Conservation (phyloP, 2,113 vertebrate species). For the Rynchops niger region DNA sequence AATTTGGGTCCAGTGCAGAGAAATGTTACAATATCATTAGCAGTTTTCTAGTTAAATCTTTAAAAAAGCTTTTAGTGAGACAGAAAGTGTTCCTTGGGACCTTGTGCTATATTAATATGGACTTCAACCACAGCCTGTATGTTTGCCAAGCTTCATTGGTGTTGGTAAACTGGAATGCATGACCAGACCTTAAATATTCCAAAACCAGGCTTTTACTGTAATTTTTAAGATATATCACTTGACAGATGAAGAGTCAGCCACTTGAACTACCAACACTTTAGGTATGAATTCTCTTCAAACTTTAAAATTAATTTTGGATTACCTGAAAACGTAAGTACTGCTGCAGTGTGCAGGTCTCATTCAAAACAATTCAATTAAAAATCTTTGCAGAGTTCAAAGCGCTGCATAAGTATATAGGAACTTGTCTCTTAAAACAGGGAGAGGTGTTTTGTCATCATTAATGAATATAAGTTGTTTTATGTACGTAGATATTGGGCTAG, state of each 20-base stretch:
- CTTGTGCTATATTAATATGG: not conserved
- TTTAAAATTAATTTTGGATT: not conserved
- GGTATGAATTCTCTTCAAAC: not conserved
- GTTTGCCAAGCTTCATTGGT: not conserved
- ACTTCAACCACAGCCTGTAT: not conserved
- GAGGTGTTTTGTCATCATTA: not conserved
- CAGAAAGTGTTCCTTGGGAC: not conserved
- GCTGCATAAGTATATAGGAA: not conserved
- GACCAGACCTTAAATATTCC: not conserved
- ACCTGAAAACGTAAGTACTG: not conserved
- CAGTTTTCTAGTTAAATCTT: constrained; percentile 23
- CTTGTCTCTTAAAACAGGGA: not conserved
- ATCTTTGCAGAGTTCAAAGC: not conserved
- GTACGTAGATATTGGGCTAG: not conserved
- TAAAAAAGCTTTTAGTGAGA: constrained; percentile 11
- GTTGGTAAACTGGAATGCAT: not conserved
- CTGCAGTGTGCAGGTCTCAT: not conserved
- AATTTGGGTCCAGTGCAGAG: not conserved
- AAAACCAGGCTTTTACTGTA: not conserved
- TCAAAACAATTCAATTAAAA: not conserved
- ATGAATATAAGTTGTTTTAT: not conserved
- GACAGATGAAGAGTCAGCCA: not conserved
- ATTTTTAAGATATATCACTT: not conserved
- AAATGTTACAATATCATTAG: not conserved
- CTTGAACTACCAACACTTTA: not conserved